Conservation (phyloP, 2,888 invertebrate species). For the Euzetes globulus region DNA sequence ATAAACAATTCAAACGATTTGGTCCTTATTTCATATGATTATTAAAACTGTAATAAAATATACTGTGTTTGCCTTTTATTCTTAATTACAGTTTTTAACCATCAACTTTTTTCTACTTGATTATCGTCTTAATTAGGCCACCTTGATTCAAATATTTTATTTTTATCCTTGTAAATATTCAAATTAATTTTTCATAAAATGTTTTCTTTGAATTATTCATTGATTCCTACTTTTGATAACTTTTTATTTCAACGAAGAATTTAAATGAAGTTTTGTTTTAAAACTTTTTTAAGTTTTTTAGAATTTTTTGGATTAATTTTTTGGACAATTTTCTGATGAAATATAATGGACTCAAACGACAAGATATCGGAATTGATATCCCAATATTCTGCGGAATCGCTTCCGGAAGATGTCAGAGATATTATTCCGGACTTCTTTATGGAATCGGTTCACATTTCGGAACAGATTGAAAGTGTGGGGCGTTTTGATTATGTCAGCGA, state of each 20-base stretch:
- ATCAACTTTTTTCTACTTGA: background rate
- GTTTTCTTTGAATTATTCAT: background rate
- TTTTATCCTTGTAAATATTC: no score
- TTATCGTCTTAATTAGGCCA: no score
- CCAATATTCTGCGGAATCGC: slow-evolving; percentile 29
- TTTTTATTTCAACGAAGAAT: background rate
- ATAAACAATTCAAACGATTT: background rate
- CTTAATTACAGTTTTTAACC: background rate
- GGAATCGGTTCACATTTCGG: background rate
- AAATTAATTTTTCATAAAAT: no score
- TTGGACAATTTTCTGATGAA: background rate
- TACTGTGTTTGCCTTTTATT: background rate
- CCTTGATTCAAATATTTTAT: no score
- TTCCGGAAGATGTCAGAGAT: slow-evolving; percentile 26
- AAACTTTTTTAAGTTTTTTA: background rate
- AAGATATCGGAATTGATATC: slow-evolving; percentile 14
- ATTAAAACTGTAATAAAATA: background rate
- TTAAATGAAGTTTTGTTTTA: background rate
- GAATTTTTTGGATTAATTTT: background rate
- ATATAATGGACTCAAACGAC: slow-evolving; percentile 12
- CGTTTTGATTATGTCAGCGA: background rate
- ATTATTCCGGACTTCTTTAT: slow-evolving; percentile 28
- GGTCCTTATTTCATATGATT: background rate
- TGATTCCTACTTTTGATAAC: background rate
- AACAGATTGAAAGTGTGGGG: background rate